Evolutionary conservation across 1,140 invertebrate genomes (phyloP), one percentile per base, ranked within the genome.

Genomic region (Pseudomyrmex flavicornis): DNA sequence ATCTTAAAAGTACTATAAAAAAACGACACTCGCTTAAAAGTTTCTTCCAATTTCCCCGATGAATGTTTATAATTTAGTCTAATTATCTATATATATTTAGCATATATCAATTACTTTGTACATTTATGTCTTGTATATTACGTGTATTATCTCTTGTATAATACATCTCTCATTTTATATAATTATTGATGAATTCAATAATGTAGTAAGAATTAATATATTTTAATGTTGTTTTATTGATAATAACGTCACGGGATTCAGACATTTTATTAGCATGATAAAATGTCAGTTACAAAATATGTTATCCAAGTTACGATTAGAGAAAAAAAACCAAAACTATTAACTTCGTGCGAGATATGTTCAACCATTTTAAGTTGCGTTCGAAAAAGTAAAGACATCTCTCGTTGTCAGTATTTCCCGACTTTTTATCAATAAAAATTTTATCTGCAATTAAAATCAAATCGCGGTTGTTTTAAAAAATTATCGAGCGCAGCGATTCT

Each of bases 101-200:
- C 54, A 66, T 76, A 35, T 35, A 35, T 35, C 35, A 76, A 63
- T 76, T 76, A 76, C 65, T 50, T 65, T 76, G 74, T 76, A 80
- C 22, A 68, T 76, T 76, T 44, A 20, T 74, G 35, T 61, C 56
- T 20, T 65, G 74, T 76, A 77, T 79, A 79, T 70, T 80, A 80
- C 52, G 66, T 79, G 54, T 72, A 80, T 80, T 69, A 79, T 59
- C 76, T 59, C 76, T 79, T 80, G 76, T 80, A 80, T 70, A 80
- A 56, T 68, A 52, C 66, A 20, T n/a, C 65, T 44, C 65, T 79
- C 65, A 66, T 80, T 80, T 80, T 80, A 50, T 70, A 80, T 80
- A 80, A 80, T 80, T 70, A 79, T 59, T 70, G 66, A 35, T 7
- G 35, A 80, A 80, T 35, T 70, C 70, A 70, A 70, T 35, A 35